phyloP scores from a whole-genome alignment of 2,797 vertebrate genomes.

The Galaxias olidus region DNA sequence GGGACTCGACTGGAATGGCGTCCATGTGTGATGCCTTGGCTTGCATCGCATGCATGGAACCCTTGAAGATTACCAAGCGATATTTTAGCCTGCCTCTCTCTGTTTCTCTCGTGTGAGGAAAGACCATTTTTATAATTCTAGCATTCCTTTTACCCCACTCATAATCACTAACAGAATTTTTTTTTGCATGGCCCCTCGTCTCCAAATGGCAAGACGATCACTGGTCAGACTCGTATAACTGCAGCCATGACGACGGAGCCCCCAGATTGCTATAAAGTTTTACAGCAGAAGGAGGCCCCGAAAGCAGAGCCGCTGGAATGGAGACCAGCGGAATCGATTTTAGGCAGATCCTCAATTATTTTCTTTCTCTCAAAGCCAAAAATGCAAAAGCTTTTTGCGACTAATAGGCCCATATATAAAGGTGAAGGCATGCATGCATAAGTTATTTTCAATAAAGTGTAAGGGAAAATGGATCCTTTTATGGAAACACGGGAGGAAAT shows the following conservation, averaged over 20 bases:
- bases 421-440: constrained; percentile 1
- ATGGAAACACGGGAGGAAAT: constrained; percentile 27
- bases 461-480: constrained; percentile 31
- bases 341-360: too few relatives aligned
- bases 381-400: too few relatives aligned
- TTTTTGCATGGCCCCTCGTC: too few relatives aligned
- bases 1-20: neutral
- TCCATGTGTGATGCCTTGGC: too few relatives aligned
- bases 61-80: too few relatives aligned
- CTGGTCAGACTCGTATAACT: constrained; percentile 68
- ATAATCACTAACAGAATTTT: constrained; percentile 63
- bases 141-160: constrained; percentile 33
- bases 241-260: constrained; percentile 73
- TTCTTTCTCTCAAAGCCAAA: constrained; percentile 22
- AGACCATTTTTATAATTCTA: constrained; percentile 23
- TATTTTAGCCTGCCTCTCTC: neutral
- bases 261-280: constrained; percentile 71
- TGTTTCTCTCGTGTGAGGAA: constrained; percentile 2
- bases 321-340: constrained; percentile 21
- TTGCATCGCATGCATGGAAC: too few relatives aligned
- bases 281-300: constrained; percentile 61
- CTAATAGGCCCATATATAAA: too few relatives aligned
- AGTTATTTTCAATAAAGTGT: neutral
- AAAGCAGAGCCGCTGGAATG: constrained; percentile 36
- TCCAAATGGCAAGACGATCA: constrained; percentile 45